Base-by-base conservation (phyloP, 2,797 vertebrate genomes). In the Streptopelia turtur region DNA sequence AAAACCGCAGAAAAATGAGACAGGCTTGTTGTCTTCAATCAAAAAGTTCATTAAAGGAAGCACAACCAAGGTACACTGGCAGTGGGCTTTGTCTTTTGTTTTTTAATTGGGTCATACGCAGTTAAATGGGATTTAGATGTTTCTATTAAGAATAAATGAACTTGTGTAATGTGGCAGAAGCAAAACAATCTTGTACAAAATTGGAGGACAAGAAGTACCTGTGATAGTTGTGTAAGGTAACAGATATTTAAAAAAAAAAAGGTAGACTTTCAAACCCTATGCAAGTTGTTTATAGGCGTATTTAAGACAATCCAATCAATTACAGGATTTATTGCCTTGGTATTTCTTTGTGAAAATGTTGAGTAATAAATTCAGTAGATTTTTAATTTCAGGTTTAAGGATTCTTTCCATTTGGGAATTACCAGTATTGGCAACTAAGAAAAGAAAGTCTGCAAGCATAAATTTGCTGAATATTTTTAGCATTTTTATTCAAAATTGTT, bases 31-130 rank as follows among this genome's bases (percentile, higher is more conserved):
- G 95, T 99, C 99, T 6, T 99, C 99, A 41, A 99, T 99, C 97
- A 99, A 99, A 96, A 99, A 99, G 95, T 99, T 99, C 89, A 99
- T 99, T 91, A 99, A 99, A 98, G 99, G 99, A 97, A 99, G 98
- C 97, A 98, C 99, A 70, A 98, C 99, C 83, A 99, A 99, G 99
- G 99, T 99, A 98, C 76, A 28, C 17, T 0, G 2, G 61, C 88
- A 52, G 77, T 2, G 43, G 30, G 30, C 7, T 82, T 50, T 79
- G 78, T 76, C 66, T 9, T 18, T 27, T 41, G 25, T 21, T 15
- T 71, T 53, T 61, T 22, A 3, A 5, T 55, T 41, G 57, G 35
- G 35, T n/a, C 37, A 0, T 27, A 13, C 25, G 75, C 31, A 0
- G 24, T 35, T 65, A 4, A 1, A 3, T 74, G 22, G 7, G 18